Percentiles rank a stretch among this genome's conserved stretches.
These are phyloP conservation scores for Stomatorhinus ivindoensis DNA, from an alignment of 2,113 vertebrate genomes.

Conservation along the genomic window DNA sequence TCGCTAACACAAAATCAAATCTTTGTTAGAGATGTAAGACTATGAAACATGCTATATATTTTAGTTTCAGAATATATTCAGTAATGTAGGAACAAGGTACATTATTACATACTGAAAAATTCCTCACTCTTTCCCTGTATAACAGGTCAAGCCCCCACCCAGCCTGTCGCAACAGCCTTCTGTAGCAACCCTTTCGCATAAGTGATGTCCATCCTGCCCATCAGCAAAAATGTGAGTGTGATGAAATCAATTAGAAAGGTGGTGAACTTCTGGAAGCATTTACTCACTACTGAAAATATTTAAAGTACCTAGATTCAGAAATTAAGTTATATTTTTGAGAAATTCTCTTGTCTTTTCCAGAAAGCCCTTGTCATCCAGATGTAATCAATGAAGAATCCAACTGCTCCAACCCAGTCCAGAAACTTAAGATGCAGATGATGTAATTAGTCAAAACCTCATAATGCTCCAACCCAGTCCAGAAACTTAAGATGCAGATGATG, in stretches of 20 bases:
- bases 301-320: neutral
- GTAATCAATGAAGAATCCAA: neutral
- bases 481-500: neutral
- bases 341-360: conserved; percentile 1
- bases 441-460: neutral
- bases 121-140: neutral
- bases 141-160: conserved; percentile 7
- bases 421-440: neutral
- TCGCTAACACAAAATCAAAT: neutral
- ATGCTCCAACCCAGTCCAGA: neutral
- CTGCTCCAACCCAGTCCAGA: neutral
- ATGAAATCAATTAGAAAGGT: neutral
- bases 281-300: neutral
- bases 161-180: conserved; percentile 35
- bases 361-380: conserved; percentile 8
- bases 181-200: conserved; percentile 68
- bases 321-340: neutral
- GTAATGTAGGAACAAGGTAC: neutral
- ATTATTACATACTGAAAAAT: neutral
- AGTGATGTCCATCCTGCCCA: conserved; percentile 12
- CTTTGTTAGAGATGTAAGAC: neutral
- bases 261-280: neutral
- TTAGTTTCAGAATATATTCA: neutral
- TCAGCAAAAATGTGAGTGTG: conserved; percentile 5
- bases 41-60: neutral